Conservation (phyloP, 2,888 invertebrate genomes). For the Liopterus haemorrhoidalis region DNA sequence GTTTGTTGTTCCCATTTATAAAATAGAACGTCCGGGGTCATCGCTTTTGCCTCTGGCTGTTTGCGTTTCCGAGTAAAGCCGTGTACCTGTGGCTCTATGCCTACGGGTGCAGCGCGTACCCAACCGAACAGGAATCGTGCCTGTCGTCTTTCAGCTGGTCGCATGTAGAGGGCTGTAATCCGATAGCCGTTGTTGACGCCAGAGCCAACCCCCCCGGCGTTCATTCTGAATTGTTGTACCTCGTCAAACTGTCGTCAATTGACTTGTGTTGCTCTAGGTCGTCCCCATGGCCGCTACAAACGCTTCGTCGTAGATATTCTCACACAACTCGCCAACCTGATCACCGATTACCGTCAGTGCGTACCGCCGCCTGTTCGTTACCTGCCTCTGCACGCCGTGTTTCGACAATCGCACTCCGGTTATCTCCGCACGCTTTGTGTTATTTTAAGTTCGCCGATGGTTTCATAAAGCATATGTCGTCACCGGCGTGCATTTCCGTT, state of each 20-base stretch:
- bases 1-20: too few relatives aligned
- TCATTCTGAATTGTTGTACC: conserved; percentile 14
- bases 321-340: conserved; percentile 16
- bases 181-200: conserved; percentile 18
- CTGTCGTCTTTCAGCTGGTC: conserved; percentile 17
- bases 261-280: conserved; percentile 21
- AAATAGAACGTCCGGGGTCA: too few relatives aligned
- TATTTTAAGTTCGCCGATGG: too few relatives aligned
- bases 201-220: conserved; percentile 20
- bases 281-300: too few relatives aligned
- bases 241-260: too few relatives aligned
- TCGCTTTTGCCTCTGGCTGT: too few relatives aligned
- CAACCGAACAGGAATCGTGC: conserved; percentile 11
- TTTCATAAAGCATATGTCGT: conserved; percentile 21
- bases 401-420: too few relatives aligned
- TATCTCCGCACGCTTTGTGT: too few relatives aligned
- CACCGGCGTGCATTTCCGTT: conserved; percentile 15
- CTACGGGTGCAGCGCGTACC: too few relatives aligned
- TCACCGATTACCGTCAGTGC: conserved; percentile 18
- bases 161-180: conserved; percentile 21
- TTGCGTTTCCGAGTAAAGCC: too few relatives aligned
- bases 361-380: conserved; percentile 13
- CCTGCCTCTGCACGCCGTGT: too few relatives aligned
- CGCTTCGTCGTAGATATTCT: conserved; percentile 17
- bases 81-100: conserved; percentile 23